phyloP scores from a whole-genome alignment of 1,140 invertebrate species.

The Oedothorax gibbosus region DNA sequence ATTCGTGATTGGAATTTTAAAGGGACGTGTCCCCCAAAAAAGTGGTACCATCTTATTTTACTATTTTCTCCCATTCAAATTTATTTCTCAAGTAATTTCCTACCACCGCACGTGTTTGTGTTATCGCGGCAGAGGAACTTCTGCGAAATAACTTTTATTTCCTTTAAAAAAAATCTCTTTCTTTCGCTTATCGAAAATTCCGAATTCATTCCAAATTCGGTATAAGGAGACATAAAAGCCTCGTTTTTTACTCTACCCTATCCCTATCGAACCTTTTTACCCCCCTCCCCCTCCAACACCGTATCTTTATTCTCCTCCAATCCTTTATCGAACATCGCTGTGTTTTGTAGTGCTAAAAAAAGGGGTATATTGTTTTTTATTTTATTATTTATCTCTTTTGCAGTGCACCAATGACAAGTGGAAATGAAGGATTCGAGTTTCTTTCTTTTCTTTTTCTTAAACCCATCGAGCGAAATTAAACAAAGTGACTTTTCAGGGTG shows the following conservation, averaged over 20 bases:
- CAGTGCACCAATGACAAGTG: conserved; percentile 1
- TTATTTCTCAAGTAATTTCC: conserved; percentile 53
- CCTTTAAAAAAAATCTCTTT: conserved; percentile 30
- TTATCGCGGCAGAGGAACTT: conserved; percentile 18
- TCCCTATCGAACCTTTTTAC: background rate
- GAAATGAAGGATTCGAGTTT: conserved; percentile 16
- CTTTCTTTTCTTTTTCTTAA: background rate
- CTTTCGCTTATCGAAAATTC: conserved; percentile 28
- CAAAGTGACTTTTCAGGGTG: background rate
- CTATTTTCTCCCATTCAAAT: background rate
- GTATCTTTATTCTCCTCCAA: background rate
- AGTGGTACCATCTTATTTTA: background rate
- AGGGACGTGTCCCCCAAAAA: conserved; percentile 4
- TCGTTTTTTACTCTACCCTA: conserved; percentile 20
- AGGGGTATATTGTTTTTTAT: background rate
- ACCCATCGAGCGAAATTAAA: conserved; percentile 11
- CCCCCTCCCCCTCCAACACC: background rate
- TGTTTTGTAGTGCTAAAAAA: background rate
- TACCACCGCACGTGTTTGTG: conserved; percentile 42
- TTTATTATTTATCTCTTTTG: background rate
- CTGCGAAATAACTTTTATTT: conserved; percentile 48
- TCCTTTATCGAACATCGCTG: background rate
- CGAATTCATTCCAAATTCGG: conserved; percentile 52
- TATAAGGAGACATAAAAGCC: conserved; percentile 38
- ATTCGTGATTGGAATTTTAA: conserved; percentile 8